phyloP scores from a whole-genome alignment of 2,113 vertebrate species.

The Triplophysa siluroides region DNA sequence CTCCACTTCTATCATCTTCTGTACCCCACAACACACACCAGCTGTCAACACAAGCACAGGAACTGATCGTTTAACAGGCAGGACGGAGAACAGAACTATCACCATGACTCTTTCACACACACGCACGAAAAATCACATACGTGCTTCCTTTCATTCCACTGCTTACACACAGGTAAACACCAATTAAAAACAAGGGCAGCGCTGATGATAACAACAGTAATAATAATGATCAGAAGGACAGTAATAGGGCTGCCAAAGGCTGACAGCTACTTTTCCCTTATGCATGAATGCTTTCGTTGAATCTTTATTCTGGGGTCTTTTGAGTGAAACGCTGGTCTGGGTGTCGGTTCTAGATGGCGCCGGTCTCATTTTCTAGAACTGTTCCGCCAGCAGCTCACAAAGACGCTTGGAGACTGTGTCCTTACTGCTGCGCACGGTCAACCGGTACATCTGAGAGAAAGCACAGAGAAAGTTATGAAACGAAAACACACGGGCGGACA shows the following conservation, averaged over 20 bases:
- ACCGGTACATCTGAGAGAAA: slow-evolving; percentile 84
- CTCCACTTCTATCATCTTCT: neutral
- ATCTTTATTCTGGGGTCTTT: slow-evolving; percentile 53
- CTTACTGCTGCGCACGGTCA: slow-evolving; percentile 92
- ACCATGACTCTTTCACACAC: slow-evolving; percentile 49
- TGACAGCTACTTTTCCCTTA: slow-evolving; percentile 71
- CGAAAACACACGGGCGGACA: slow-evolving; percentile 2
- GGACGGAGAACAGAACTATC: slow-evolving; percentile 61
- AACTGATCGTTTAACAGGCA: slow-evolving; percentile 46
- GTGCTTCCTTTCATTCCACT: slow-evolving; percentile 1
- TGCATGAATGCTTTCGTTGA: slow-evolving; percentile 63
- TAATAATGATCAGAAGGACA: slow-evolving; percentile 66
- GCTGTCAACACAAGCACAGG: slow-evolving; percentile 58
- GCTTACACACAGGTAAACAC: slow-evolving; percentile 67
- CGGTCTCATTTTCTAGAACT: slow-evolving; percentile 72
- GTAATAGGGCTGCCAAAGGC: slow-evolving; percentile 64
- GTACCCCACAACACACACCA: slow-evolving; percentile 37
- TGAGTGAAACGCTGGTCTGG: slow-evolving; percentile 62
- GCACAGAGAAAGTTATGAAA: neutral
- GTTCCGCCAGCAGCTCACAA: slow-evolving; percentile 86
- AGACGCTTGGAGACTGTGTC: slow-evolving; percentile 85
- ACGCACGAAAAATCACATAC: slow-evolving; percentile 15
- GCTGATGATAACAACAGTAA: slow-evolving; percentile 59
- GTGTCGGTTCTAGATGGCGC: slow-evolving; percentile 46
- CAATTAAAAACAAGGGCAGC: slow-evolving; percentile 69